Evolutionary conservation across 2,888 invertebrate genomes (phyloP), one percentile per base, ranked within the genome.

Genomic region (Trissolcus brochymenae): DNA sequence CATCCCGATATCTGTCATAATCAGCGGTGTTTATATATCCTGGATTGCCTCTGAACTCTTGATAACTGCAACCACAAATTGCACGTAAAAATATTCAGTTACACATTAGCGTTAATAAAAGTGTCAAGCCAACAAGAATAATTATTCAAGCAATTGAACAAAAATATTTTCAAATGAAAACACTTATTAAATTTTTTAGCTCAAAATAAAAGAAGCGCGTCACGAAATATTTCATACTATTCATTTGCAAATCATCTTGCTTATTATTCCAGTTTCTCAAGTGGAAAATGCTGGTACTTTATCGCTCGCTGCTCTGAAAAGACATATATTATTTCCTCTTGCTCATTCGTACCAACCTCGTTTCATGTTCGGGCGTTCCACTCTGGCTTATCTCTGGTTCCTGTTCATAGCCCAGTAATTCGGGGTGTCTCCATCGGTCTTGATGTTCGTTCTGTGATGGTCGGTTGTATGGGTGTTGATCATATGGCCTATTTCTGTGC

Each of bases 271-370:
- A 72, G 46, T 59, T 59, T 51, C 19, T 16, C 35, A 49, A 57
- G 53, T 43, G 57, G 71, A 72, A 72, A 72, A 72, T 59, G 50
- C 50, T 41, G 14, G 51, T 62, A 43, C 50, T 70, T 71, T 71
- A 62, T 62, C 60, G 41, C 40, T 2, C 46, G 16, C 40, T 49
- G 46, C 62, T 59, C 25, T 19, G 40, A 19, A 6, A 25, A 29
- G 49, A 46, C 51, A 64, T 64, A 72, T 64, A 59, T 57, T 41
- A 56, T 73, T 73, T 50, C 17, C 41, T 14, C 56, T n/a, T 25
- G 41, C 54, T 73, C 61, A 56, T 61, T 72, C 57, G 62, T 72
- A 67, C 76, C 13, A 55, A 76, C 72, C 70, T 53, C n/a, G 49
- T 62, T 53, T 66, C 53, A 56, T 78, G 60, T 73, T 73, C 68